These are phyloP conservation scores for Dendrocopos noguchii DNA, from an alignment of 2,113 vertebrate species.

Conservation along the genomic window DNA sequence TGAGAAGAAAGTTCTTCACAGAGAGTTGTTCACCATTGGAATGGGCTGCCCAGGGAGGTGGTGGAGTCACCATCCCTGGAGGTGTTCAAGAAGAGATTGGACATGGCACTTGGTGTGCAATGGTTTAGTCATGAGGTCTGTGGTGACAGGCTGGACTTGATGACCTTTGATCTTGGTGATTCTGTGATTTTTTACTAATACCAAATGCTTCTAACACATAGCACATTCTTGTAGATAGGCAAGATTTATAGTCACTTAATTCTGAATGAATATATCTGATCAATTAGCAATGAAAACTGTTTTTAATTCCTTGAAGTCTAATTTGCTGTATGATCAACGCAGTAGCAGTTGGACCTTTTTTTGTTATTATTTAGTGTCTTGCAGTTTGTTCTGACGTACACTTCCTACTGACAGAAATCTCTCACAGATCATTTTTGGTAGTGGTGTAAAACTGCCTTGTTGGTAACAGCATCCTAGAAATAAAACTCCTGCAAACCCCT, in stretches of 20 bases:
- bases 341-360: neutral
- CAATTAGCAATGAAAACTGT: neutral
- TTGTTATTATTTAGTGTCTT: neutral
- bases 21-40: no score
- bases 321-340: neutral
- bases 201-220: neutral
- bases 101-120: no score
- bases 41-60: no score
- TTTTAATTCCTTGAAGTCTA: neutral
- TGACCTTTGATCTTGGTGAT: no score
- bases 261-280: neutral
- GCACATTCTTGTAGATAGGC: neutral
- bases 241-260: neutral
- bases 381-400: neutral
- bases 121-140: no score
- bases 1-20: no score
- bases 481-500: neutral
- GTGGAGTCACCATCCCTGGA: no score
- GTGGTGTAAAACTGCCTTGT: neutral
- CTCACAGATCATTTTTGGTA: neutral
- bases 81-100: no score
- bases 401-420: neutral
- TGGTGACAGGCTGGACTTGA: no score
- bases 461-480: neutral
- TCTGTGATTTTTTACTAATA: neutral